phyloP scores from a whole-genome alignment of 2,888 invertebrate species.

The Fragum whitleyi region DNA sequence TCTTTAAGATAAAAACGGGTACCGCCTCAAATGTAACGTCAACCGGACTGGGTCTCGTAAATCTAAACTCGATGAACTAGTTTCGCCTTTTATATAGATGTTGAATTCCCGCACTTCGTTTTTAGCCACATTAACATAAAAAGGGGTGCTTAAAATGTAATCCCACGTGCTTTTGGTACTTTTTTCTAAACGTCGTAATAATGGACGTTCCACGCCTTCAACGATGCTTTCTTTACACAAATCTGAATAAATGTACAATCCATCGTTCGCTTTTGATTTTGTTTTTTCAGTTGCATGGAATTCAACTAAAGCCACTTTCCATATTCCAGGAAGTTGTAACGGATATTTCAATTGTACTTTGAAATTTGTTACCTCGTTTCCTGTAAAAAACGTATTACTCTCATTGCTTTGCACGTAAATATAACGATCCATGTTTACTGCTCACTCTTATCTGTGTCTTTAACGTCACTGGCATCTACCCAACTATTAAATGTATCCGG shows the following conservation, averaged over 20 bases:
- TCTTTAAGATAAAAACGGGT: constrained; percentile 28
- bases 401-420: constrained; percentile 35
- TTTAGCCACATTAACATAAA: constrained; percentile 41
- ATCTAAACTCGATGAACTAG: constrained; percentile 10
- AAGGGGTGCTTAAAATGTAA: constrained; percentile 32
- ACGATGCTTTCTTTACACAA: constrained; percentile 37
- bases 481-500: constrained; percentile 51
- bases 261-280: constrained; percentile 8
- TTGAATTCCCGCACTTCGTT: constrained; percentile 36
- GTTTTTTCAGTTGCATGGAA: constrained; percentile 27
- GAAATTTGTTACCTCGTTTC: constrained; percentile 9
- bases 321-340: constrained; percentile 11
- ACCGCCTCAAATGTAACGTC: constrained; percentile 47
- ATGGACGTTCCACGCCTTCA: constrained; percentile 33
- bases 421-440: constrained; percentile 33
- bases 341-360: constrained; percentile 28
- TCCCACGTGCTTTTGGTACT: constrained; percentile 35
- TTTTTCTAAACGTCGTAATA: constrained; percentile 48
- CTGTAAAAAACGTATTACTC: constrained; percentile 19
- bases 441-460: constrained; percentile 28
- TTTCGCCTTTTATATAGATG: constrained; percentile 48
- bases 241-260: constrained; percentile 36
- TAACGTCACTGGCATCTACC: constrained; percentile 46
- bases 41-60: constrained; percentile 39
- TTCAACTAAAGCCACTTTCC: constrained; percentile 33